phyloP scores from a whole-genome alignment of 92 coral and sea anemone genomes.

The Phenganax subtilis region DNA sequence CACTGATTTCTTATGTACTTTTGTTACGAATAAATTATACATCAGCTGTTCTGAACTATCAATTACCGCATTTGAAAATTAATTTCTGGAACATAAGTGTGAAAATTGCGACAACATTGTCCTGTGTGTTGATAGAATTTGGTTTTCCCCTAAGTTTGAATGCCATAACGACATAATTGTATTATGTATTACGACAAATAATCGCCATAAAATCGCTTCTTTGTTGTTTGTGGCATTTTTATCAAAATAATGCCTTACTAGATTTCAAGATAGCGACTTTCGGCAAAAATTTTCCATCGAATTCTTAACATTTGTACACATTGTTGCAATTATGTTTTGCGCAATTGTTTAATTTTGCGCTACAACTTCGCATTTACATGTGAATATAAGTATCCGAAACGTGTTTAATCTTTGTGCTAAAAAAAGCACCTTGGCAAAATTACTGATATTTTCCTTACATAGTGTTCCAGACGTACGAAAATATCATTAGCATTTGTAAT shows the following conservation, averaged over 20 bases:
- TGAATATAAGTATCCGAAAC: neutral
- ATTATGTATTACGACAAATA: slow-evolving; percentile 1
- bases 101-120: neutral
- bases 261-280: slow-evolving; percentile 3
- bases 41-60: slow-evolving; percentile 25
- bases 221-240: neutral
- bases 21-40: slow-evolving; percentile 21
- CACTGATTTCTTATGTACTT: slow-evolving; percentile 12
- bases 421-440: neutral
- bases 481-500: slow-evolving; percentile 9
- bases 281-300: neutral
- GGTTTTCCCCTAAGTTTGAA: slow-evolving; percentile 25
- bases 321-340: neutral
- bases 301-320: neutral
- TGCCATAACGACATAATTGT: slow-evolving; percentile 29
- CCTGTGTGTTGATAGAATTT: neutral
- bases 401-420: too few species aligned
- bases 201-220: neutral
- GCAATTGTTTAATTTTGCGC: neutral
- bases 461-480: neutral
- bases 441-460: neutral
- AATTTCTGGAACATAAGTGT: neutral
- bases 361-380: neutral
- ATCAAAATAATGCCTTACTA: neutral
- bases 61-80: neutral